Evolutionary conservation across 2,113 vertebrate genomes (phyloP).

Genomic region (Otus sunia): DNA sequence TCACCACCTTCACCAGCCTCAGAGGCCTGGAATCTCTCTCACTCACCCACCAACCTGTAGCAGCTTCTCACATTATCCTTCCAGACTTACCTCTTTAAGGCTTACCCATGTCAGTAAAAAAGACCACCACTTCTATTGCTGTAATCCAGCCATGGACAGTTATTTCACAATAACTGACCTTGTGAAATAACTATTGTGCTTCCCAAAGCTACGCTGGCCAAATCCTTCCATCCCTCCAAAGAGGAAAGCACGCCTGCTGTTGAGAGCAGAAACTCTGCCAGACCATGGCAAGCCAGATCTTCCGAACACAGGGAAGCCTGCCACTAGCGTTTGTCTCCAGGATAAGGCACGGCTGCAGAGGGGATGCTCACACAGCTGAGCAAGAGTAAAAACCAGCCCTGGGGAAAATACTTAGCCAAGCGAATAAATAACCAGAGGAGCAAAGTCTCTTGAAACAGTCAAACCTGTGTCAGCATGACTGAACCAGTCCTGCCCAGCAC

Average conservation of each 20-base stretch:
- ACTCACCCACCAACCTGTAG: not conserved
- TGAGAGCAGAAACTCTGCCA: not conserved
- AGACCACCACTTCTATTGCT: not conserved
- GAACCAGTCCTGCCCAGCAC: not conserved
- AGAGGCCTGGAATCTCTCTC: not conserved
- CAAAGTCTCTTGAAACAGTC: not conserved
- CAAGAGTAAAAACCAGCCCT: not conserved
- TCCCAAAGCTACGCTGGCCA: not conserved
- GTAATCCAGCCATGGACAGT: not conserved
- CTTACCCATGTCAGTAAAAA: not conserved
- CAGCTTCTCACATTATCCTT: not conserved
- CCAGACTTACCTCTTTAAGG: not conserved
- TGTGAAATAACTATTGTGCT: not conserved
- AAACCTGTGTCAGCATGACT: not conserved
- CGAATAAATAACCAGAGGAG: not conserved
- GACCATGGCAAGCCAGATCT: not conserved
- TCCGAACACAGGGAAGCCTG: not conserved
- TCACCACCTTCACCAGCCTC: not conserved
- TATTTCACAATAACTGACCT: not conserved
- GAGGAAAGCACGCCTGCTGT: not conserved
- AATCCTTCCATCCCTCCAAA: not conserved
- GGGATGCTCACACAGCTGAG: not conserved
- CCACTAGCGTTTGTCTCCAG: not conserved
- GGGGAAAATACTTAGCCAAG: not conserved
- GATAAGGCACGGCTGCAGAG: not conserved